Conservation (phyloP, 2,888 invertebrate genomes). For the Coremacera marginata region DNA sequence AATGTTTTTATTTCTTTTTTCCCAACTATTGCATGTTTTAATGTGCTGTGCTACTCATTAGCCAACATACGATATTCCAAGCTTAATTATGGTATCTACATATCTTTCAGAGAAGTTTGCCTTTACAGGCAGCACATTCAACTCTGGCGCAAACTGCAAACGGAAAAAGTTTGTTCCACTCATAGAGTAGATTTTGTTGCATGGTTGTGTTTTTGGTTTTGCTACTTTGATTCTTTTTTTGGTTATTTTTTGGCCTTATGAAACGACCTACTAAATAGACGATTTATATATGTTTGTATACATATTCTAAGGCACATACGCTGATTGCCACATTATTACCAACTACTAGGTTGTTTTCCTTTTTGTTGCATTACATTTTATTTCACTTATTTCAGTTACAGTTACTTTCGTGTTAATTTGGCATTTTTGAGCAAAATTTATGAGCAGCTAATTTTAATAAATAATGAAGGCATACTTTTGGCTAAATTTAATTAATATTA, state of each 20-base stretch:
- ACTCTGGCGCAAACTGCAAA: neutral
- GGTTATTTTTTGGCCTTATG: slow-evolving; percentile 3
- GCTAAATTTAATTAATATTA: no score
- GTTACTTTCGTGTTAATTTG: neutral
- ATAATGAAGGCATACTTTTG: neutral
- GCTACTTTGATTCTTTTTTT: neutral
- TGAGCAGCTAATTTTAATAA: neutral
- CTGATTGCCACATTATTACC: no score
- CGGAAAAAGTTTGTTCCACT: neutral
- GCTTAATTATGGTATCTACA: neutral
- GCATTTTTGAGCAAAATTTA: neutral
- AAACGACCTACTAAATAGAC: slow-evolving; percentile 16
- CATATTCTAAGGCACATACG: no score
- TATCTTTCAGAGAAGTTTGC: neutral
- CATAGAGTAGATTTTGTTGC: neutral
- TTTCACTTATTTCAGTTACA: neutral
- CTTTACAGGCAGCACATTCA: slow-evolving; percentile 6
- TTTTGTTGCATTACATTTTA: no score
- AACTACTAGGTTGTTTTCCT: no score
- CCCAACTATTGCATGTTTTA: neutral
- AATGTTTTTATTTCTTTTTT: neutral
- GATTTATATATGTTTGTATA: neutral
- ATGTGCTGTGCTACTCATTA: slow-evolving; percentile 10
- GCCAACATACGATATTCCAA: neutral
- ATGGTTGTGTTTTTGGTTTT: neutral